A percentile compares a stretch with the other conserved stretches of the same genome.
Conservation (phyloP, 1,140 invertebrate species). For the Zeugodacus cucurbitae region DNA sequence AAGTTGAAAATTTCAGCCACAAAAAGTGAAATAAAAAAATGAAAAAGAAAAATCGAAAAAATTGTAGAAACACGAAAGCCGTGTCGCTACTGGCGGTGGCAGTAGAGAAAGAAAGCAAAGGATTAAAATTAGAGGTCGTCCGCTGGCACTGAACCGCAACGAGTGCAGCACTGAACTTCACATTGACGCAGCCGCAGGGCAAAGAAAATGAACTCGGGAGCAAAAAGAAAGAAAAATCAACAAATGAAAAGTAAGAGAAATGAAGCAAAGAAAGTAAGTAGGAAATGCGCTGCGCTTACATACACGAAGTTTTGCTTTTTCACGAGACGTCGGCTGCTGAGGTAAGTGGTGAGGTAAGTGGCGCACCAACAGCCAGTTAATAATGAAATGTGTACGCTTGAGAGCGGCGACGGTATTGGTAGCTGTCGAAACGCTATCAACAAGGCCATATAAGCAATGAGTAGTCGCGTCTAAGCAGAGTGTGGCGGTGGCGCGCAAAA, state of each 20-base stretch:
- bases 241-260: background rate
- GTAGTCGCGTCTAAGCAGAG: background rate
- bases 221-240: background rate
- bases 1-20: background rate
- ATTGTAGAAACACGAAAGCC: background rate
- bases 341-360: background rate
- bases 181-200: background rate
- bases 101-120: background rate
- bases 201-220: background rate
- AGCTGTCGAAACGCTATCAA: background rate
- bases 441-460: background rate
- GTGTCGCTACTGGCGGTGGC: background rate
- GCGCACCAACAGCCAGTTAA: background rate
- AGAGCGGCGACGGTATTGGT: background rate
- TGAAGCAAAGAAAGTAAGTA: background rate
- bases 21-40: background rate
- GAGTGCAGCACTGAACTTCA: background rate
- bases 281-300: background rate
- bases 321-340: background rate
- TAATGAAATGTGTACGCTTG: background rate
- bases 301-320: background rate
- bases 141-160: slow-evolving; percentile 20
- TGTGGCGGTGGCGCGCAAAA: background rate
- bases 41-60: background rate
- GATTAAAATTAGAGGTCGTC: slow-evolving; percentile 19